Conservation (phyloP, 2,113 vertebrate species). For the Anas platyrhynchos region DNA sequence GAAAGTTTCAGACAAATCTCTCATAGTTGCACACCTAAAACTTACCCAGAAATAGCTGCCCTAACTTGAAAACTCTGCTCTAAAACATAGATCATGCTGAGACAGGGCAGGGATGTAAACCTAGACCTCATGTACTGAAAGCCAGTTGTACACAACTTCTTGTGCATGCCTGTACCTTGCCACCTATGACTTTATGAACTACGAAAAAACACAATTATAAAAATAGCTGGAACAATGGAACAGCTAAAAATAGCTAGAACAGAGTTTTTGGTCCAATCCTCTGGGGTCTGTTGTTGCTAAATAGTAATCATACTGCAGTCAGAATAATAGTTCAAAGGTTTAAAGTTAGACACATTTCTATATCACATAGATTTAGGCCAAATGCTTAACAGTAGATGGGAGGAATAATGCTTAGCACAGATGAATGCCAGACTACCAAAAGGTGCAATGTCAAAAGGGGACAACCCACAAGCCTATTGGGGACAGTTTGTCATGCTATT, state of each 20-base stretch:
- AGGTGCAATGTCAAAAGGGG: neutral
- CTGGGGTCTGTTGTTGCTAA: neutral
- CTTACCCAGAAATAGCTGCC: neutral
- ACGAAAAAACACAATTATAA: neutral
- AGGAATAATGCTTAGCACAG: neutral
- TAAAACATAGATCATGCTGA: neutral
- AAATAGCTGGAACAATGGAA: neutral
- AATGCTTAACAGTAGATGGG: neutral
- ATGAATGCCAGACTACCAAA: neutral
- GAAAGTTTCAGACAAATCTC: neutral
- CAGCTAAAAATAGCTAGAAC: neutral
- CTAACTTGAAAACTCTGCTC: neutral
- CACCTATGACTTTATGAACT: neutral
- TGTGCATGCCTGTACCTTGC: neutral
- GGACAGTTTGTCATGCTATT: neutral
- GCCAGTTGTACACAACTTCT: neutral
- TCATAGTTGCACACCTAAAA: neutral
- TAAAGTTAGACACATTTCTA: neutral
- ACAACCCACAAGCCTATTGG: neutral
- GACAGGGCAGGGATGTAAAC: neutral
- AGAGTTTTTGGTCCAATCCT: neutral
- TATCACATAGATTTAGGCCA: neutral
- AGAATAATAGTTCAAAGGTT: neutral
- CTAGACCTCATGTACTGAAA: neutral
- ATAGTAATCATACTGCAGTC: neutral